These are phyloP conservation scores for Volucella zonaria DNA, from an alignment of 2,888 invertebrate species.

Conservation along the genomic window DNA sequence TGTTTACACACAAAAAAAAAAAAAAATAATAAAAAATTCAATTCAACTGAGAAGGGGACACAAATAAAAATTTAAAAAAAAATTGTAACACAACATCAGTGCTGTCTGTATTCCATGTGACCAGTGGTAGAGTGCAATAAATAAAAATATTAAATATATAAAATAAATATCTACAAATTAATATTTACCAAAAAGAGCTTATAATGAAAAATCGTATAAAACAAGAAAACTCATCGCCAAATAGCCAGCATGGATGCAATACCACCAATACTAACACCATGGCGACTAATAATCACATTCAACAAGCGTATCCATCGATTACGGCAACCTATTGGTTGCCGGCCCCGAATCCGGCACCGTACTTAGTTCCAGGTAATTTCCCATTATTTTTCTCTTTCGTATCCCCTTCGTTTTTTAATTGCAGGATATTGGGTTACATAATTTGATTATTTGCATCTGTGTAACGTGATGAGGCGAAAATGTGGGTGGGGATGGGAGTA, in stretches of 20 bases:
- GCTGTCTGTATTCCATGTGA: conserved; percentile 26
- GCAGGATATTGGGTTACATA: conserved; percentile 68
- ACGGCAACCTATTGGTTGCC: conserved; percentile 93
- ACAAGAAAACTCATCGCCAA: conserved; percentile 69
- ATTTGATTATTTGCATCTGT: conserved; percentile 48
- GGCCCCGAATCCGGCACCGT: conserved; percentile 90
- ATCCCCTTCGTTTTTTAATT: conserved; percentile 73
- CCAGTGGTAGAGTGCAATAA: conserved; percentile 45
- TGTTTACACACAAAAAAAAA: conserved; percentile 49
- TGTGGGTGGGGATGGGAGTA: neutral
- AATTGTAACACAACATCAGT: conserved; percentile 16
- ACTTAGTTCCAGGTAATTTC: conserved; percentile 91
- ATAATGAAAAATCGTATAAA: conserved; percentile 77
- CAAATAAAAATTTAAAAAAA: conserved; percentile 1
- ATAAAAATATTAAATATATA: conserved; percentile 23
- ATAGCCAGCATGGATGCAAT: conserved; percentile 77
- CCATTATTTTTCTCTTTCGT: conserved; percentile 13
- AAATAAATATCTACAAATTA: conserved; percentile 31
- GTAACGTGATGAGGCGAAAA: neutral
- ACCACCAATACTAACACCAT: conserved; percentile 74
- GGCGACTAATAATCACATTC: conserved; percentile 47
- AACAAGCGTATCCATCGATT: conserved; percentile 88
- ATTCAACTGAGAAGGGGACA: conserved; percentile 20
- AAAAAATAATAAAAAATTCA: neutral
- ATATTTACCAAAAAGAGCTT: conserved; percentile 21